Conservation (phyloP, 2,113 vertebrate genomes). For the Conger conger region DNA sequence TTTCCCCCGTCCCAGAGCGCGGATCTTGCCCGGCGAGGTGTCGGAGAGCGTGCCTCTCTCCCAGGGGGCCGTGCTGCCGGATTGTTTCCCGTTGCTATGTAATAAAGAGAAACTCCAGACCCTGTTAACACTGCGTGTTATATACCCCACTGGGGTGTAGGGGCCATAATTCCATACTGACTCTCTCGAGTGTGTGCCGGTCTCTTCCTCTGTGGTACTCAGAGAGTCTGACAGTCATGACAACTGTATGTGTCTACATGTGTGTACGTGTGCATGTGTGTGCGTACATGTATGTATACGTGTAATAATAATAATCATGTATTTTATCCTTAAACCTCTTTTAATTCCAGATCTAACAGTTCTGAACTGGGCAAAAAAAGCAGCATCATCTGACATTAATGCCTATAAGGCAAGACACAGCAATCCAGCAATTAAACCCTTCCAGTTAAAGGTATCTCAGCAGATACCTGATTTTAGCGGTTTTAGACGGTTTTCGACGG, state of each 20-base stretch:
- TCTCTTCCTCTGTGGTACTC: not conserved
- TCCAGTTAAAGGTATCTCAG: not conserved
- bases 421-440: not conserved
- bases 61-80: not conserved
- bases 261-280: not conserved
- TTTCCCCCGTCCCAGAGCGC: not conserved
- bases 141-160: not conserved
- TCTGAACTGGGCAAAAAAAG: too few relatives aligned
- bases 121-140: too few relatives aligned
- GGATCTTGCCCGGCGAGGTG: not conserved
- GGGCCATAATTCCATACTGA: not conserved
- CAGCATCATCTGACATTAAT: not conserved
- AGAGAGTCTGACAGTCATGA: not conserved
- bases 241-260: not conserved
- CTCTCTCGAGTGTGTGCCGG: not conserved
- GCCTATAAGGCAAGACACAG: not conserved
- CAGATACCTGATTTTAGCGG: not conserved
- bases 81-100: not conserved
- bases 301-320: not conserved
- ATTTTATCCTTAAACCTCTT: too few relatives aligned
- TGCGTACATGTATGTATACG: too few relatives aligned
- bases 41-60: not conserved
- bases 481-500: not conserved
- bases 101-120: not conserved
- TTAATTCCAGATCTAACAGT: too few relatives aligned